Base-by-base conservation (phyloP, 2,113 vertebrate genomes). In the Pteruthius melanotis region DNA sequence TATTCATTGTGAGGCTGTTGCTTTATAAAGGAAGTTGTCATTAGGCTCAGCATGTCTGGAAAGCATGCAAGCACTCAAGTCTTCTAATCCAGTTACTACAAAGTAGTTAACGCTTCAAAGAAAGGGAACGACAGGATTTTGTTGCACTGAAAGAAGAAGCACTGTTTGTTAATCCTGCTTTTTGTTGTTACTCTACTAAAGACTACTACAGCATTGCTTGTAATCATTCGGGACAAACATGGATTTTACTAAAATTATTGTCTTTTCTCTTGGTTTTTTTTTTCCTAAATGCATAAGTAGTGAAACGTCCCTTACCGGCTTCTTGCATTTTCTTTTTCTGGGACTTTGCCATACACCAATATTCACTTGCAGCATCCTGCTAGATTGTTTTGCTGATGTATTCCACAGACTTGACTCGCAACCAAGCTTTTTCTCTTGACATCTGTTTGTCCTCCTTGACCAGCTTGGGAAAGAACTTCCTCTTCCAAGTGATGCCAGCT, bases 21-120 rank as follows among this genome's bases (percentile, higher is more conserved):
- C 91, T 96, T 97, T 96, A 85, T 93, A 95, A 97, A 97, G 94
- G 95, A 97, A 94, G 87, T 95, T 96, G 92, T 96, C 93, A 66
- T 96, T 97, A 94, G 94, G 81, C 79, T 83, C 95, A 92, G 92
- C 85, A 75, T 87, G 89, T 97, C 95, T 96, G 92, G 94, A 88
- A 96, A 95, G 92, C 90, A 94, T 94, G 91, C 77, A 95, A 77
- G 94, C 88, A 75, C 89, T 90, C 94, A 92, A 95, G 77, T 75
- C 52, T 95, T 85, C 85, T 91, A 97, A 94, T 78, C 93, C 87
- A 85, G 52, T 65, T 78, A 95, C 92, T 95, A 63, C 72, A 87
- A 87, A 93, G 94, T 88, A 91, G 80, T 97, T 94, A 97, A 93
- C 54, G 44, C 93, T 97, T 97, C 94, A 96, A 95, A 97, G 95